Evolutionary conservation across 2,888 invertebrate genomes (phyloP).

Genomic region (Mesorhabditis sp.): DNA sequence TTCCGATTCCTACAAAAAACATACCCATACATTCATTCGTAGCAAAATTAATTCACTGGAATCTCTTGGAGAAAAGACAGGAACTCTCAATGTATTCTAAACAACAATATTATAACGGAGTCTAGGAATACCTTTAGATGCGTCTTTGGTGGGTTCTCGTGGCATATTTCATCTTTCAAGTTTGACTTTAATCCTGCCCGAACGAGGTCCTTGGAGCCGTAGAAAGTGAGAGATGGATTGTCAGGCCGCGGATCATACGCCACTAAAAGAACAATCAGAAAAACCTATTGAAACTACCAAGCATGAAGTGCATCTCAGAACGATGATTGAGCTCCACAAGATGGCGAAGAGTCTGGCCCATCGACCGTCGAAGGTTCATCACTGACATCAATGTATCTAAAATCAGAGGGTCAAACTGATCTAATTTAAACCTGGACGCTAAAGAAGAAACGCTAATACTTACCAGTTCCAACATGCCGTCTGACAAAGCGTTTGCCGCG

Average conservation of each 20-base stretch:
- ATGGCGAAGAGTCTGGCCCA: not conserved
- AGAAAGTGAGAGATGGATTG: conserved; percentile 2
- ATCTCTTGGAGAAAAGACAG: conserved; percentile 2
- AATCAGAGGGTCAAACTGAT: not conserved
- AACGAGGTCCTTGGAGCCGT: not conserved
- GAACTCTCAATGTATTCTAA: not conserved
- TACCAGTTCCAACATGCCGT: not conserved
- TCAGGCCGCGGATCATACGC: not conserved
- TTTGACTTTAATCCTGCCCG: not conserved
- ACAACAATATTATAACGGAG: not conserved
- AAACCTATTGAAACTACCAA: not conserved
- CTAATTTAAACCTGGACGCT: not conserved
- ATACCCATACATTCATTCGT: not conserved
- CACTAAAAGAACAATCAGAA: not conserved
- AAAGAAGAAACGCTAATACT: not conserved
- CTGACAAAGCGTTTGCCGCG: not conserved
- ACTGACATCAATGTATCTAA: not conserved
- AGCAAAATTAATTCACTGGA: not conserved
- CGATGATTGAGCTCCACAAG: not conserved
- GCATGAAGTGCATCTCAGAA: conserved; percentile 2
- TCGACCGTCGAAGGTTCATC: not conserved
- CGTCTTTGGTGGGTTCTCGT: not conserved
- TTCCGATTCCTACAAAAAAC: not conserved
- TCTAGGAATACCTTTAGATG: not conserved
- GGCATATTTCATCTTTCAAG: conserved; percentile 4